Conservation (phyloP, 2,888 invertebrate genomes). For the Linnaemya tessellans region DNA sequence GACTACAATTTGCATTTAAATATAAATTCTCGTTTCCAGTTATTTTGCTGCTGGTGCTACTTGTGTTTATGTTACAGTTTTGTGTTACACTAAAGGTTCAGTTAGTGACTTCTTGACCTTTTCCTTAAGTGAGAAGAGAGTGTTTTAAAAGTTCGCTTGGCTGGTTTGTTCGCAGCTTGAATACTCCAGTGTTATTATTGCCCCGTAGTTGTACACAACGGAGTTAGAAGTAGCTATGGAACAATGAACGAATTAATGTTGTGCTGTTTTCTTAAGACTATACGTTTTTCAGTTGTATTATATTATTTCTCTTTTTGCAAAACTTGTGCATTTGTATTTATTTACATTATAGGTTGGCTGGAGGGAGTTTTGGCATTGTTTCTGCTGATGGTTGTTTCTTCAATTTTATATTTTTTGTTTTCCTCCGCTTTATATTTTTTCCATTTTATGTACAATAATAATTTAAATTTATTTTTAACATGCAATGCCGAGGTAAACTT, state of each 20-base stretch:
- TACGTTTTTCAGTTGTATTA: constrained; percentile 15
- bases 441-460: constrained; percentile 43
- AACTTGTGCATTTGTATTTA: constrained; percentile 8
- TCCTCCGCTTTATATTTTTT: background rate
- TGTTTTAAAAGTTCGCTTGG: constrained; percentile 18
- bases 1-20: constrained; percentile 61
- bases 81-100: constrained; percentile 62
- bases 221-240: constrained; percentile 7
- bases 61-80: constrained; percentile 34
- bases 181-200: constrained; percentile 1
- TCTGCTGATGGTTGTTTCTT: constrained; percentile 34
- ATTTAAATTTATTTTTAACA: constrained; percentile 69
- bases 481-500: constrained; percentile 64
- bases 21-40: constrained; percentile 49
- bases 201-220: background rate
- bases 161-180: constrained; percentile 21
- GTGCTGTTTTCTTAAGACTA: constrained; percentile 28
- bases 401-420: constrained; percentile 14
- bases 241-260: constrained; percentile 16
- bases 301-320: constrained; percentile 25
- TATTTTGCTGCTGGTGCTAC: constrained; percentile 6
- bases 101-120: constrained; percentile 65
- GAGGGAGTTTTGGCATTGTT: constrained; percentile 49
- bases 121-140: constrained; percentile 26
- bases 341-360: constrained; percentile 19